Evolutionary conservation across 2,888 invertebrate genomes (phyloP).

Genomic region (Lacanobia oleracea): DNA sequence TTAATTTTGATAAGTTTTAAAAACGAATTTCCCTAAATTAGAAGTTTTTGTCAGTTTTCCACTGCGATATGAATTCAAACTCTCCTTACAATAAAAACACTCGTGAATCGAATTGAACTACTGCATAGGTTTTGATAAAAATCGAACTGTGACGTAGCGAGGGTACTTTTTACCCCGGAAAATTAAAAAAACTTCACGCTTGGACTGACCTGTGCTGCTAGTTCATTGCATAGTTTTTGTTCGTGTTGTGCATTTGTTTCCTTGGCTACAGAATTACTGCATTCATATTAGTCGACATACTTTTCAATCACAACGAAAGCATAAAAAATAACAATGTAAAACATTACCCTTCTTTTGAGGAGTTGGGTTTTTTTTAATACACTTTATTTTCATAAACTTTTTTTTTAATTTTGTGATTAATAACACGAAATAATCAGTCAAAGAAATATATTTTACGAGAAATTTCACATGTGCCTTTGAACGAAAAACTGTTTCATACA

Average conservation of each 20-base stretch:
- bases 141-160: background rate
- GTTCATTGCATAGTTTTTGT: slow-evolving; percentile 22
- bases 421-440: too few relatives aligned
- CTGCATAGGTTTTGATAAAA: slow-evolving; percentile 9
- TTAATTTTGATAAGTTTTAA: too few relatives aligned
- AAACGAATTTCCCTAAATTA: too few relatives aligned
- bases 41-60: too few relatives aligned
- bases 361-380: too few relatives aligned
- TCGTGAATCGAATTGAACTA: background rate
- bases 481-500: background rate
- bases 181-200: slow-evolving; percentile 34
- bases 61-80: too few relatives aligned
- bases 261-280: background rate
- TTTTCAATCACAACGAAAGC: background rate
- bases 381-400: too few relatives aligned
- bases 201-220: background rate
- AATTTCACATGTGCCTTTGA: background rate
- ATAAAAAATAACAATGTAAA: too few relatives aligned
- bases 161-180: slow-evolving; percentile 23
- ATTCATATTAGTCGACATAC: background rate
- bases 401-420: too few relatives aligned
- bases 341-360: too few relatives aligned
- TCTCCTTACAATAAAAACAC: too few relatives aligned
- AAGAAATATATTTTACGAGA: too few relatives aligned
- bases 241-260: slow-evolving; percentile 13